A percentile compares a stretch with the other conserved stretches of the same genome.
phyloP scores from a whole-genome alignment of 1,140 invertebrate species.

The Lepidostoma basale region DNA sequence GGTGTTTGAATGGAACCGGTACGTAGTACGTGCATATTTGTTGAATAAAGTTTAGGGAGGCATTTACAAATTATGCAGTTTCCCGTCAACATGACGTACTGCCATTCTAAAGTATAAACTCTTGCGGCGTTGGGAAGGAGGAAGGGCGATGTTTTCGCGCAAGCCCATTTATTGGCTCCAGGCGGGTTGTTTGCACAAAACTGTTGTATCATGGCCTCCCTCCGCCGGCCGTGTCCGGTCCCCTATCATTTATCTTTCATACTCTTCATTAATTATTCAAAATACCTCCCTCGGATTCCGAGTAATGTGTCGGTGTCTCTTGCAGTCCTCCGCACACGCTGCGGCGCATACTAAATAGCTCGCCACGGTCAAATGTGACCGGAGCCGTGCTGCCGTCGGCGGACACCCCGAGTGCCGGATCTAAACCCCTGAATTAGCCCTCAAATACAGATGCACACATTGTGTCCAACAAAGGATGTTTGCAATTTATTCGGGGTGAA shows the following conservation, averaged over 20 bases:
- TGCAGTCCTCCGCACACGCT: slow-evolving; percentile 21
- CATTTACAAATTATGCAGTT: too few relatives aligned
- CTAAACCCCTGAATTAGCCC: background rate
- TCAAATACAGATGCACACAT: background rate
- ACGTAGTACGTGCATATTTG: too few relatives aligned
- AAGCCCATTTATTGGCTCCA: background rate
- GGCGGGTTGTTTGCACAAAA: slow-evolving; percentile 13
- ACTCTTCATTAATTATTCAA: slow-evolving; percentile 46
- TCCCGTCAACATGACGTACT: too few relatives aligned
- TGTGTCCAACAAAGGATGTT: background rate
- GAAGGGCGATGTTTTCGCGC: background rate
- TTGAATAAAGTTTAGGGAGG: too few relatives aligned
- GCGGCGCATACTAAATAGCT: slow-evolving; percentile 40
- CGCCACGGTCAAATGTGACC: slow-evolving; percentile 13
- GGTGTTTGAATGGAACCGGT: too few relatives aligned
- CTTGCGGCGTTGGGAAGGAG: too few relatives aligned
- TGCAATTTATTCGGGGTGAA: background rate
- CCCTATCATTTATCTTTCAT: slow-evolving; percentile 43
- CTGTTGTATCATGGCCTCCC: slow-evolving; percentile 22
- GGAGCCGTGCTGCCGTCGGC: background rate
- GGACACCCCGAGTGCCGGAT: background rate
- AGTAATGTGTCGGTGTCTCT: slow-evolving; percentile 42
- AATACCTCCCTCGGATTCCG: slow-evolving; percentile 40
- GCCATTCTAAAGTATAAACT: too few relatives aligned
- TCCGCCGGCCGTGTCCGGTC: slow-evolving; percentile 18